Evolutionary conservation across 1,140 invertebrate species (phyloP).

Genomic region (Drosophila busckii): DNA sequence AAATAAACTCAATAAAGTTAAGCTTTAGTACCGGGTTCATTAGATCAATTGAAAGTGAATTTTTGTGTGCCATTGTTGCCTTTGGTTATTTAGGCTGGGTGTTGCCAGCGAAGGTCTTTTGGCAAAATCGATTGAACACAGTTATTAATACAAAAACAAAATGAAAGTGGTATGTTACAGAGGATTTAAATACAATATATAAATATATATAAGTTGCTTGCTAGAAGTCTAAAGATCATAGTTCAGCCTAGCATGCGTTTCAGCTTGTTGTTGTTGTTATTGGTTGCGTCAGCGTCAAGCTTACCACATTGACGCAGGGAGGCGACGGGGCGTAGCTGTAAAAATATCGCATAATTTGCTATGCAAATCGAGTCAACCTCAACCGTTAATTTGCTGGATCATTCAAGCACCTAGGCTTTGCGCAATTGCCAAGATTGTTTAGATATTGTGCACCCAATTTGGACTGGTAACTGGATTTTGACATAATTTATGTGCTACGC

Average conservation of each 20-base stretch:
- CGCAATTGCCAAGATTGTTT: constrained; percentile 50
- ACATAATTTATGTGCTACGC: constrained; percentile 60
- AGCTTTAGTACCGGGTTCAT: constrained; percentile 55
- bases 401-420: constrained; percentile 22
- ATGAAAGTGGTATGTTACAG: constrained; percentile 71
- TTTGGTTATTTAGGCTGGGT: constrained; percentile 50
- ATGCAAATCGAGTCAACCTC: constrained; percentile 70
- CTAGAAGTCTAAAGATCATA: constrained; percentile 44
- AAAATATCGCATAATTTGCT: constrained; percentile 76
- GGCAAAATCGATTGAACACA: constrained; percentile 61
- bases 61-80: constrained; percentile 53
- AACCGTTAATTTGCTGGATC: constrained; percentile 60
- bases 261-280: constrained; percentile 10
- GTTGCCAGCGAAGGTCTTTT: constrained; percentile 71
- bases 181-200: constrained; percentile 17
- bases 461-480: constrained; percentile 74
- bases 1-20: constrained; percentile 4
- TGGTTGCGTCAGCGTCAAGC: constrained; percentile 55
- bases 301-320: no score
- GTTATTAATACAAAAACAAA: constrained; percentile 27
- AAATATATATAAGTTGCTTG: background rate
- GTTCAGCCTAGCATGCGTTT: constrained; percentile 46
- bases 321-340: constrained; percentile 33
- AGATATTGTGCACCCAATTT: constrained; percentile 73
- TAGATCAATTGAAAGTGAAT: constrained; percentile 68